Percentiles rank a stretch among this genome's conserved stretches.
Conservation (phyloP, 2,888 invertebrate species). For the Oxytorus armatus region DNA sequence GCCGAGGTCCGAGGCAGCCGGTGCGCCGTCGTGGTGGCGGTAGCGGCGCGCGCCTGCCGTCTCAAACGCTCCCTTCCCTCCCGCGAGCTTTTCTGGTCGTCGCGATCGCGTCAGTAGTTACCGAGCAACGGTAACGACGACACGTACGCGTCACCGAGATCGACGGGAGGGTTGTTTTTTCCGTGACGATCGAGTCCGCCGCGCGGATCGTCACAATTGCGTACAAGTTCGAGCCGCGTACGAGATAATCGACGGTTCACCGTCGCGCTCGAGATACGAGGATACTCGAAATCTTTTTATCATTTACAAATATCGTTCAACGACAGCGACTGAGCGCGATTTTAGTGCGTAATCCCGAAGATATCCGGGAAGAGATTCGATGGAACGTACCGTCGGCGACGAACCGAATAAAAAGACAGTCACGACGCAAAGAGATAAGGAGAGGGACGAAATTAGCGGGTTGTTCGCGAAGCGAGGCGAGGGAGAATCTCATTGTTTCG, state of each 20-base stretch:
- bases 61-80: not conserved
- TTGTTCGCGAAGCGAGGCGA: not conserved
- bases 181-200: no score
- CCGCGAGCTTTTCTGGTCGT: conserved; percentile 16
- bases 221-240: no score
- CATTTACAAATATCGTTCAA: no score
- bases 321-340: no score
- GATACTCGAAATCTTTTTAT: no score
- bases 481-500: conserved; percentile 53
- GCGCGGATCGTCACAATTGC: no score
- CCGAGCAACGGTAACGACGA: conserved; percentile 59
- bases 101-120: conserved; percentile 65
- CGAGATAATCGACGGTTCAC: no score
- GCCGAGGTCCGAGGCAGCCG: conserved; percentile 33
- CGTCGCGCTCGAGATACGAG: no score
- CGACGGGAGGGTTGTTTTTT: conserved; percentile 34
- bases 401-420: not conserved
- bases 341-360: not conserved
- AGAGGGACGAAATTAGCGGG: no score
- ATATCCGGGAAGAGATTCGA: not conserved
- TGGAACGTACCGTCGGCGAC: not conserved
- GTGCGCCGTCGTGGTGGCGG: conserved; percentile 1
- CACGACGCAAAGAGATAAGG: no score
- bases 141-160: conserved; percentile 37
- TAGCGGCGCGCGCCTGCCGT: conserved; percentile 47